These are phyloP conservation scores for Aphrocallistes beatrix DNA, from an alignment of 37 sponge, comb jelly and placozoan genomes.

Conservation along the genomic window DNA sequence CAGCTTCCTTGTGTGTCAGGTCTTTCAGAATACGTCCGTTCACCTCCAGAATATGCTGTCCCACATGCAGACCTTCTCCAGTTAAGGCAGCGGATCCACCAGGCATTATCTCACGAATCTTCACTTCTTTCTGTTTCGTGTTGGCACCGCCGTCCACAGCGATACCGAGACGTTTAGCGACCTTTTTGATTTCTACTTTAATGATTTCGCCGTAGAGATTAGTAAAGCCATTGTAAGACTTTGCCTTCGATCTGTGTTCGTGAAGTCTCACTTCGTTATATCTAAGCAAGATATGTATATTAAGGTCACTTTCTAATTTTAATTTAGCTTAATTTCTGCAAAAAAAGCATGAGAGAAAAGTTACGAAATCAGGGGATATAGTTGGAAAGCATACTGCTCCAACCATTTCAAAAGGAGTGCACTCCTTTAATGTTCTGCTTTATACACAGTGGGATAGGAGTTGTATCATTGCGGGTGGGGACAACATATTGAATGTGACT, in stretches of 20 bases:
- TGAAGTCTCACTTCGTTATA: not conserved
- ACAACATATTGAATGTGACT: too few relatives aligned
- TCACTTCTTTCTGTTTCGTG: conserved; percentile 65
- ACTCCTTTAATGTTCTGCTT: too few relatives aligned
- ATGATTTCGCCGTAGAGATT: conserved; percentile 45
- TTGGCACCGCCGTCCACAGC: conserved; percentile 73
- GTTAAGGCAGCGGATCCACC: conserved; percentile 55
- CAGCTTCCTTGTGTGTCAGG: conserved; percentile 65
- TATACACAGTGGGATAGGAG: too few relatives aligned
- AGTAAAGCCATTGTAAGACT: conserved; percentile 43
- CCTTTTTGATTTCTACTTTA: conserved; percentile 46
- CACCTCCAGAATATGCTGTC: conserved; percentile 67
- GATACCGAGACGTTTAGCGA: conserved; percentile 60
- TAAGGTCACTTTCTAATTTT: not conserved
- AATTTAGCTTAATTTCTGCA: too few relatives aligned
- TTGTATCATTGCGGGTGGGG: too few relatives aligned
- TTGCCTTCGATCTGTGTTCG: conserved; percentile 3
- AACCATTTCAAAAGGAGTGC: too few relatives aligned
- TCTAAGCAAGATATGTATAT: too few relatives aligned
- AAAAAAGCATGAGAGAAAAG: too few relatives aligned
- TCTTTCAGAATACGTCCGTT: conserved; percentile 38
- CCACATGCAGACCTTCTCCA: conserved; percentile 39
- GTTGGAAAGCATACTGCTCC: too few relatives aligned
- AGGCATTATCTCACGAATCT: conserved; percentile 57
- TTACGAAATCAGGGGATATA: too few relatives aligned